Conservation (phyloP, 2,888 invertebrate species). For the Sinodicranocentrus sp. region DNA sequence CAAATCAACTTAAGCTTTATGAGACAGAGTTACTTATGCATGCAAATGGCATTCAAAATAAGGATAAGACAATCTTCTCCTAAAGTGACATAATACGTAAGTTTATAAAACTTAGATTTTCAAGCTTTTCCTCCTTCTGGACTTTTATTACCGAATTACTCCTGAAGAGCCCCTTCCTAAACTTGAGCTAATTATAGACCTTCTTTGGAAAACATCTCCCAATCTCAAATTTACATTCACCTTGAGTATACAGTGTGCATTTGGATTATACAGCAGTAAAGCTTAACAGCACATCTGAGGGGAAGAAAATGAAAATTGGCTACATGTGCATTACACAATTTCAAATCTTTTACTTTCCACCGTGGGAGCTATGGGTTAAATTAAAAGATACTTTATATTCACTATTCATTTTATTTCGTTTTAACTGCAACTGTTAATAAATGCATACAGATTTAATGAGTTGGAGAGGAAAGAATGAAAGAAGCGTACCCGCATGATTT, state of each 20-base stretch:
- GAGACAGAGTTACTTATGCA: slow-evolving; percentile 69
- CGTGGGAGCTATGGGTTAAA: background rate
- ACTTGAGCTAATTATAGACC: slow-evolving; percentile 42
- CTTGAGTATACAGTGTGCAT: slow-evolving; percentile 36
- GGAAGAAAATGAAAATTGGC: slow-evolving; percentile 38
- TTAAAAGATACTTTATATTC: slow-evolving; percentile 1
- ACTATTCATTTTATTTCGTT: slow-evolving; percentile 23
- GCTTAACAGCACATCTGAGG: slow-evolving; percentile 37
- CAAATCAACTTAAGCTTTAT: slow-evolving; percentile 67
- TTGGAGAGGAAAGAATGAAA: background rate
- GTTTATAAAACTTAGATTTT: slow-evolving; percentile 61
- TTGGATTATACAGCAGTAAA: slow-evolving; percentile 35
- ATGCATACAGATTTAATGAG: slow-evolving; percentile 13
- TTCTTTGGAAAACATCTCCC: slow-evolving; percentile 41
- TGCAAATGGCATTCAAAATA: slow-evolving; percentile 67
- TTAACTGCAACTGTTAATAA: slow-evolving; percentile 40
- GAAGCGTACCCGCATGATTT: too few relatives aligned
- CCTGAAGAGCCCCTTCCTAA: background rate
- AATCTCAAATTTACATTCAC: slow-evolving; percentile 59
- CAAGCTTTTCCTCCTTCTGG: slow-evolving; percentile 18
- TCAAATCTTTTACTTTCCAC: background rate
- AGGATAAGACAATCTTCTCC: slow-evolving; percentile 63
- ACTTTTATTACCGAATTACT: slow-evolving; percentile 31
- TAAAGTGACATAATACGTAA: slow-evolving; percentile 53
- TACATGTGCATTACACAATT: slow-evolving; percentile 30